phyloP scores from a whole-genome alignment of 2,797 vertebrate species.

The Leuciscus waleckii region DNA sequence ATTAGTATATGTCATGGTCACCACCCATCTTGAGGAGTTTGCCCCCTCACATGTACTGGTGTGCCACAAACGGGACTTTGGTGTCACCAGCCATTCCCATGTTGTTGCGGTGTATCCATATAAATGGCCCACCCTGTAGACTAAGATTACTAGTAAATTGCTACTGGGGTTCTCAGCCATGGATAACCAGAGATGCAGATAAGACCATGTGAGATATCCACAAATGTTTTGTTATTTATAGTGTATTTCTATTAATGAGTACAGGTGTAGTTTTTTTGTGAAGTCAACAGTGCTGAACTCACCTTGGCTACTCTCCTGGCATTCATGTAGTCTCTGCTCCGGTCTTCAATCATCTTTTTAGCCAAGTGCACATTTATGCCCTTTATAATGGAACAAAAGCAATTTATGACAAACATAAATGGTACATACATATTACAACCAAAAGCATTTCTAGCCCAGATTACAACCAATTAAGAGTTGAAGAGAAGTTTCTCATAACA shows the following conservation, averaged over 20 bases:
- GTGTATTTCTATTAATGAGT: too few relatives aligned
- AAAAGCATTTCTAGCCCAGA: background rate
- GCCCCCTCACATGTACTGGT: too few relatives aligned
- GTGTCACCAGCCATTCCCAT: too few relatives aligned
- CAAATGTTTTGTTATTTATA: background rate
- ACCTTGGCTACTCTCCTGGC: conserved; percentile 98
- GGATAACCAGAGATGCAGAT: background rate
- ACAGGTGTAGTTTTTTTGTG: background rate
- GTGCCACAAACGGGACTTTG: too few relatives aligned
- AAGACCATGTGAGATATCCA: background rate
- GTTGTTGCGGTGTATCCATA: too few relatives aligned
- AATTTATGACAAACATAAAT: background rate
- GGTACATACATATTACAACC: background rate
- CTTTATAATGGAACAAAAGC: conserved; percentile 68
- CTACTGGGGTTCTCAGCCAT: background rate
- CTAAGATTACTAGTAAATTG: background rate
- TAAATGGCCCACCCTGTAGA: too few relatives aligned
- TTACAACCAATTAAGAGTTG: background rate
- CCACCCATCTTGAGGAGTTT: too few relatives aligned
- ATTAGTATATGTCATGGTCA: too few relatives aligned
- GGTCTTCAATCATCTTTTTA: conserved; percentile 99
- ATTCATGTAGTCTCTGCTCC: conserved; percentile 99
- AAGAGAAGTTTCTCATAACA: background rate
- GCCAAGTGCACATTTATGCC: conserved; percentile 98
- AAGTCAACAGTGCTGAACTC: conserved; percentile 36